Conservation (phyloP, 1,140 invertebrate genomes). For the Papilio polytes region DNA sequence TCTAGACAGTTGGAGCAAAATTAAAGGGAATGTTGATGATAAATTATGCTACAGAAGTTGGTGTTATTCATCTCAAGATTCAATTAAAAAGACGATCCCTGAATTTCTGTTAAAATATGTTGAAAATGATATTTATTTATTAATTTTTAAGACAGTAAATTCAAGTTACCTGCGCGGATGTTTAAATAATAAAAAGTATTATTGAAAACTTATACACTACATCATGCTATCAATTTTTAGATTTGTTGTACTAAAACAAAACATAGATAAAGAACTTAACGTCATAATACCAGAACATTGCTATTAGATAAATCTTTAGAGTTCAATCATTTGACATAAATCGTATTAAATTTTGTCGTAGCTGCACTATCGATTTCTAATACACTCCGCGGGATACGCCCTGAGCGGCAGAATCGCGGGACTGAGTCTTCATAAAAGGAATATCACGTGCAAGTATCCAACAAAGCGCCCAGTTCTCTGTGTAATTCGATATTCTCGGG, state of each 20-base stretch:
- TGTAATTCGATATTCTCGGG: conserved; percentile 80
- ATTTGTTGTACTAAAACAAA: neutral
- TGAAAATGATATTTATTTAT: neutral
- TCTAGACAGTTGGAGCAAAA: conserved; percentile 31
- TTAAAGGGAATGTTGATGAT: conserved; percentile 27
- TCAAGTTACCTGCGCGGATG: neutral
- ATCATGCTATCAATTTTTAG: neutral
- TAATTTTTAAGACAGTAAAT: neutral
- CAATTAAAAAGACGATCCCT: neutral
- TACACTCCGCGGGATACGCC: conserved; percentile 19
- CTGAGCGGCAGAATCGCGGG: conserved; percentile 39
- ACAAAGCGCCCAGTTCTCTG: conserved; percentile 78
- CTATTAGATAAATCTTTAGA: conserved; percentile 17
- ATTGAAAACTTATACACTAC: no score
- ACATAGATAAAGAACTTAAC: neutral
- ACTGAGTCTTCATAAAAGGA: conserved; percentile 57
- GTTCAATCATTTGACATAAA: conserved; percentile 24
- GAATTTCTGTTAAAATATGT: neutral
- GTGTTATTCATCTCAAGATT: neutral
- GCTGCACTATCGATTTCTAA: conserved; percentile 36
- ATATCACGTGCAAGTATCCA: conserved; percentile 77
- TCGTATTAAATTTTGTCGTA: conserved; percentile 26
- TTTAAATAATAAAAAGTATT: no score
- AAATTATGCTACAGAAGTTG: neutral
- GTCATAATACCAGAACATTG: neutral